Conservation (phyloP, 2,797 vertebrate species). For the Brachyrhaphis roseni region DNA sequence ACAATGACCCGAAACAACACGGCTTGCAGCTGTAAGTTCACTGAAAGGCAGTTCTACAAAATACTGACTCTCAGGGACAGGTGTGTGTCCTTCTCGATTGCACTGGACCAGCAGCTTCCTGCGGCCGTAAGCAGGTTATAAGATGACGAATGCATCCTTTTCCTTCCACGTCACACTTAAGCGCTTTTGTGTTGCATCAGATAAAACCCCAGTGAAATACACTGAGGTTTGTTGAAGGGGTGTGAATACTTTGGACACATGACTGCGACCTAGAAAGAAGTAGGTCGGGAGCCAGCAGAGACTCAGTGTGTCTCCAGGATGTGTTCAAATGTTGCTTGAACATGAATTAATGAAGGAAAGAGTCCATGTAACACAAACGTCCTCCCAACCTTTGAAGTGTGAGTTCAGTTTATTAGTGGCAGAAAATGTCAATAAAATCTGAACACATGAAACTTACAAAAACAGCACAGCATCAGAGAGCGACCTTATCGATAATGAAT, state of each 20-base stretch:
- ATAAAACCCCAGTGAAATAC: background rate
- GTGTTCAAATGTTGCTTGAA: conserved; percentile 7
- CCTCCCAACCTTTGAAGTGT: background rate
- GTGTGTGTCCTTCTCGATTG: background rate
- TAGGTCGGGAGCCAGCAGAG: conserved; percentile 51
- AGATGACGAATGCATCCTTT: background rate
- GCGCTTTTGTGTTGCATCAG: background rate
- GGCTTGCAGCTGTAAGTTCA: background rate
- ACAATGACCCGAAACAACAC: background rate
- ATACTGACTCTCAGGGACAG: background rate
- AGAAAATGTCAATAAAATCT: conserved; percentile 18
- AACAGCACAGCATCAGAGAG: conserved; percentile 54
- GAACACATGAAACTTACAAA: conserved; percentile 22
- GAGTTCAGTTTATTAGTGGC: conserved; percentile 12
- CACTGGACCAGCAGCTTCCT: background rate
- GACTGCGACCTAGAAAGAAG: conserved; percentile 61
- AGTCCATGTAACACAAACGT: conserved; percentile 11
- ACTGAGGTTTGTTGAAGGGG: background rate
- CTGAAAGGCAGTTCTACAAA: background rate
- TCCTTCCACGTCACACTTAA: background rate
- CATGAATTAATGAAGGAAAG: conserved; percentile 8
- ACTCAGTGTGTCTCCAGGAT: conserved; percentile 31
- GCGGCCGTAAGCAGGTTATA: background rate
- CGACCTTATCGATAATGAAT: conserved; percentile 66
- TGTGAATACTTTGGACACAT: background rate